These are phyloP conservation scores for Carcharodon carcharias DNA, from an alignment of 2,797 vertebrate genomes.

Conservation along the genomic window DNA sequence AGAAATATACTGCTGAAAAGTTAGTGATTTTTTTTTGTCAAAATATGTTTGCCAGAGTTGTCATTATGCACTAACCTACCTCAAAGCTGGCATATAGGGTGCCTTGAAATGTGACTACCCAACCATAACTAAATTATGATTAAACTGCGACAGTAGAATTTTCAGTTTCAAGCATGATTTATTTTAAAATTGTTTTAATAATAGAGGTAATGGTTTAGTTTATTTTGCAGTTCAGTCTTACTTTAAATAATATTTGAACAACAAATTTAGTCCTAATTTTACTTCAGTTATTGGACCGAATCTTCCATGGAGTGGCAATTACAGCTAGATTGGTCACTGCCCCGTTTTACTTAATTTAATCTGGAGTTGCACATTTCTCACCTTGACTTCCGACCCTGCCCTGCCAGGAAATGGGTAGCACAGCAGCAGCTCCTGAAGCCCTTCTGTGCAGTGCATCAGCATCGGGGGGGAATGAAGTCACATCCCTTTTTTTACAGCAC, in stretches of 20 bases:
- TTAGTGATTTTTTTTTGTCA: too few species aligned
- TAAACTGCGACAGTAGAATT: neutral
- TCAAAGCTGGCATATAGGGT: neutral
- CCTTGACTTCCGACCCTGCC: too few species aligned
- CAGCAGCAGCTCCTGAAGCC: too few species aligned
- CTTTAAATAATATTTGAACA: neutral
- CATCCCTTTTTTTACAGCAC: too few species aligned
- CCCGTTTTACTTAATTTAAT: too few species aligned
- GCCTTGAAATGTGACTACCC: neutral
- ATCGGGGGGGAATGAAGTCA: too few species aligned
- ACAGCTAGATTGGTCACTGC: too few species aligned
- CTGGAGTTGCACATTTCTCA: too few species aligned
- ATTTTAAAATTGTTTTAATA: too few species aligned
- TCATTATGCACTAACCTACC: neutral
- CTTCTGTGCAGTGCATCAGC: too few species aligned
- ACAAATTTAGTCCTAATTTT: neutral
- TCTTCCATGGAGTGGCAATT: too few species aligned
- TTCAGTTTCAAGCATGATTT: neutral
- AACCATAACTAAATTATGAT: neutral
- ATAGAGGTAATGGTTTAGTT: neutral
- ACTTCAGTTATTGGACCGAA: neutral
- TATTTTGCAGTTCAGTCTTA: neutral
- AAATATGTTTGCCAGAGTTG: neutral
- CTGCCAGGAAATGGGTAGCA: too few species aligned
- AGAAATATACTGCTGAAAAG: neutral